phyloP scores from a whole-genome alignment of 2,797 vertebrate species.

The Columba guinea region DNA sequence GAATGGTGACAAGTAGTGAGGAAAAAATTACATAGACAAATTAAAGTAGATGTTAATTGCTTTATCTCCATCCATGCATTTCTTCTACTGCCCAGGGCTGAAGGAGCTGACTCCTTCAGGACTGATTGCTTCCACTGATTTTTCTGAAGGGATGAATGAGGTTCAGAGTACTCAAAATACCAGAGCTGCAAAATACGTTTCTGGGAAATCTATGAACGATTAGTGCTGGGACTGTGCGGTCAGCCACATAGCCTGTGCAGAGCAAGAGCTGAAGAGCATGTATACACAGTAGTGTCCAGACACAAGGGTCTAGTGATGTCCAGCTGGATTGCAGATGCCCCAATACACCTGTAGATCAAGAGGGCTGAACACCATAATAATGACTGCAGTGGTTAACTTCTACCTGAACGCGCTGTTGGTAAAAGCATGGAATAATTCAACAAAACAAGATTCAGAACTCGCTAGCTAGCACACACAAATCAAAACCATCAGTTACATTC shows the following conservation, averaged over 20 bases:
- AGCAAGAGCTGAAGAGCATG: not conserved
- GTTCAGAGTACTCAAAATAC: not conserved
- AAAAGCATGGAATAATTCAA: not conserved
- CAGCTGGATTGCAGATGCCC: not conserved
- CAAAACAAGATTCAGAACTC: not conserved
- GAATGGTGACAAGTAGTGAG: not conserved
- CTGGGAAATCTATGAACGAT: not conserved
- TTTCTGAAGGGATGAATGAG: not conserved
- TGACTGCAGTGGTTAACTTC: not conserved
- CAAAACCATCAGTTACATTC: not conserved
- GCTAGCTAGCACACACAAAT: not conserved
- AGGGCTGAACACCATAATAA: not conserved
- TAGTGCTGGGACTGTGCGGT: not conserved
- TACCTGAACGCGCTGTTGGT: accelerated
- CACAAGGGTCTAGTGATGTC: not conserved
- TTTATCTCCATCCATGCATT: not conserved
- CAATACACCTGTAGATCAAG: not conserved
- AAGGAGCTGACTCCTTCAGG: not conserved
- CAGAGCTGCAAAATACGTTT: not conserved
- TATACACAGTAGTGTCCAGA: not conserved
- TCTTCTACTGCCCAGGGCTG: not conserved
- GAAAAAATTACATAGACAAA: not conserved
- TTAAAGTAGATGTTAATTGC: not conserved
- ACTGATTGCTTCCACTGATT: not conserved
- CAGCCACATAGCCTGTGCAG: not conserved